Conservation (phyloP, 2,797 vertebrate species). For the Amblyopsis hoosieri region DNA sequence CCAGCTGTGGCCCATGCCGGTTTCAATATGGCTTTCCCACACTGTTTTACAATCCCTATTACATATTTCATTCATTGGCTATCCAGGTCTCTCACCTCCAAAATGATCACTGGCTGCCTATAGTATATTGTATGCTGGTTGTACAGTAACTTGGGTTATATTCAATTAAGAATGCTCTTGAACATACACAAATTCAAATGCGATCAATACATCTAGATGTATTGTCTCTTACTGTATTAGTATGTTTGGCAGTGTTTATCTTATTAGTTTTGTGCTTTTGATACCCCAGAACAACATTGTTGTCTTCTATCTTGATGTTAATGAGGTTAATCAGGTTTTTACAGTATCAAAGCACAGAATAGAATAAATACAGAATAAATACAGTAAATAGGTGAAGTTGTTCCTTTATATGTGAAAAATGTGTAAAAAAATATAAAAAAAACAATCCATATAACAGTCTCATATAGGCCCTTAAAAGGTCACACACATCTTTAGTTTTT, state of each 20-base stretch:
- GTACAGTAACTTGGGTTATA: conserved; percentile 9
- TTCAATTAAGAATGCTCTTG: conserved; percentile 17
- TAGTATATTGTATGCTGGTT: conserved; percentile 7
- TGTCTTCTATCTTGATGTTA: conserved; percentile 5
- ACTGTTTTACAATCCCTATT: too few relatives aligned
- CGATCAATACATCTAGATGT: conserved; percentile 3
- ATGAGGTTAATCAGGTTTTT: too few relatives aligned
- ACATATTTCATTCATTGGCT: conserved; percentile 9
- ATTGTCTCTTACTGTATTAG: background rate
- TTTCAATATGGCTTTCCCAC: too few relatives aligned
- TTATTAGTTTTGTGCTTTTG: conserved; percentile 13
- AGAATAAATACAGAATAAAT: too few relatives aligned
- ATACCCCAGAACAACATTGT: background rate
- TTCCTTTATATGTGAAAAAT: too few relatives aligned
- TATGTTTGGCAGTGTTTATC: conserved; percentile 7
- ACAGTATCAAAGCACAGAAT: too few relatives aligned
- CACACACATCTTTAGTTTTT: background rate
- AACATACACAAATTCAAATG: conserved; percentile 6
- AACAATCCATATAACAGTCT: background rate
- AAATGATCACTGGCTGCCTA: conserved; percentile 25
- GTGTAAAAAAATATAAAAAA: background rate
- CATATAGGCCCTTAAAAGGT: background rate
- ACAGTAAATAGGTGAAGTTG: too few relatives aligned
- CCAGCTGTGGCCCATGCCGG: too few relatives aligned
- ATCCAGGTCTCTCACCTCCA: conserved; percentile 14